phyloP scores from a whole-genome alignment of 2,113 vertebrate species.

The Acanthisitta chloris region DNA sequence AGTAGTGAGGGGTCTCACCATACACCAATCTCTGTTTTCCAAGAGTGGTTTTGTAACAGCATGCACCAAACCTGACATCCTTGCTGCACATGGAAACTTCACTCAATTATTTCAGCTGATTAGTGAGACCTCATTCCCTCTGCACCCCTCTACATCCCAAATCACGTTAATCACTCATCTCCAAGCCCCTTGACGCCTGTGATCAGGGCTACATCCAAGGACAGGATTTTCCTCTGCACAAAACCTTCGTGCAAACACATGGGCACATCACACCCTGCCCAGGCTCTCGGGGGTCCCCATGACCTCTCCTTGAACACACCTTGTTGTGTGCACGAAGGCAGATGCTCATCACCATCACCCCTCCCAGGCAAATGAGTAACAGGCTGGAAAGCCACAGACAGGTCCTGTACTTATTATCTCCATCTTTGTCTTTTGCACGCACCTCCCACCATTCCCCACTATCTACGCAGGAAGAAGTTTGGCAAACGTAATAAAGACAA shows the following conservation, averaged over 20 bases:
- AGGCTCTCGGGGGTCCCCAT: not conserved
- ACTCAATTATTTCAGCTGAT: not conserved
- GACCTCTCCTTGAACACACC: rapidly evolving
- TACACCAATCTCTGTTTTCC: not conserved
- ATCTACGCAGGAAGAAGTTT: constrained; percentile 47
- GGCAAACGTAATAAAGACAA: constrained; percentile 47
- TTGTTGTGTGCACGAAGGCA: not conserved
- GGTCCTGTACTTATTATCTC: not conserved
- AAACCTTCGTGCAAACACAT: rapidly evolving
- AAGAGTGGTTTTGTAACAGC: not conserved
- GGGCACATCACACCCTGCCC: too few species aligned
- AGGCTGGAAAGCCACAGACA: not conserved
- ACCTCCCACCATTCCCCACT: not conserved
- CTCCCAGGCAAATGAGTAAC: not conserved
- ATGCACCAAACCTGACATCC: not conserved
- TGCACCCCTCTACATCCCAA: not conserved
- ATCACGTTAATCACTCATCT: not conserved
- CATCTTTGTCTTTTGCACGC: not conserved
- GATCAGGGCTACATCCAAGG: not conserved
- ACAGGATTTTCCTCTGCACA: not conserved
- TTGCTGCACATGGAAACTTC: not conserved
- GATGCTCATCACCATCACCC: not conserved
- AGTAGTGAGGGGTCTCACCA: not conserved
- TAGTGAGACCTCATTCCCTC: not conserved
- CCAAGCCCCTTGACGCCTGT: rapidly evolving